phyloP scores from a whole-genome alignment of 2,113 vertebrate species.

The Nesoenas mayeri region DNA sequence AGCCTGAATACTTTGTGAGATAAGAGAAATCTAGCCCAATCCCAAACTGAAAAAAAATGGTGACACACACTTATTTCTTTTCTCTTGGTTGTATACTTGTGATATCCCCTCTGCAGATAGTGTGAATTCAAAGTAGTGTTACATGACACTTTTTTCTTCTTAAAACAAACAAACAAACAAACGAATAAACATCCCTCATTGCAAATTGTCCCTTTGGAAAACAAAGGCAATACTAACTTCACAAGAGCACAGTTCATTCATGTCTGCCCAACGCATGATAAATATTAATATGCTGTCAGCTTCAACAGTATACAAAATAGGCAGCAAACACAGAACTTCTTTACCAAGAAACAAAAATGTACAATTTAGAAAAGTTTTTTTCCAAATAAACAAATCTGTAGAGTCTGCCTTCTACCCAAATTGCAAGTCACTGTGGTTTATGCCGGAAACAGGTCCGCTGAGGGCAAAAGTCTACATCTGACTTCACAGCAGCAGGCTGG shows the following conservation, averaged over 20 bases:
- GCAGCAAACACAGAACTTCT: background rate
- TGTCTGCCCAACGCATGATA: background rate
- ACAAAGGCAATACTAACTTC: background rate
- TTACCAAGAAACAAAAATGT: background rate
- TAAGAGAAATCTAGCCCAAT: background rate
- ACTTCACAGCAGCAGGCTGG: background rate
- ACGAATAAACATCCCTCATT: background rate
- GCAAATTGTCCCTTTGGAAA: background rate
- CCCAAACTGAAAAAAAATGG: background rate
- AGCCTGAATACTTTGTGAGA: background rate
- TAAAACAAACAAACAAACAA: background rate
- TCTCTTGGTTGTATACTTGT: background rate
- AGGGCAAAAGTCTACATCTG: background rate
- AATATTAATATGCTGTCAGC: background rate
- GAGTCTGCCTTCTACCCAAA: background rate
- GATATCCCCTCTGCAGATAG: background rate
- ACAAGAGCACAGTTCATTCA: background rate
- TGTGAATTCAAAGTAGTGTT: background rate
- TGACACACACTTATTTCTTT: background rate
- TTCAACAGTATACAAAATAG: background rate
- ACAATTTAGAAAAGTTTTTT: background rate
- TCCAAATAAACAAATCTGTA: background rate
- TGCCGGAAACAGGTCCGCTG: background rate
- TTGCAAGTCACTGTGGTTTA: slow-evolving; percentile 2
- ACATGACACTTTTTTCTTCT: background rate